Percentiles rank a stretch among this genome's conserved stretches.
Evolutionary conservation across 35 echinoderm and acorn worm genomes (phyloP).

Genomic region (Eucidaris tribuloides): DNA sequence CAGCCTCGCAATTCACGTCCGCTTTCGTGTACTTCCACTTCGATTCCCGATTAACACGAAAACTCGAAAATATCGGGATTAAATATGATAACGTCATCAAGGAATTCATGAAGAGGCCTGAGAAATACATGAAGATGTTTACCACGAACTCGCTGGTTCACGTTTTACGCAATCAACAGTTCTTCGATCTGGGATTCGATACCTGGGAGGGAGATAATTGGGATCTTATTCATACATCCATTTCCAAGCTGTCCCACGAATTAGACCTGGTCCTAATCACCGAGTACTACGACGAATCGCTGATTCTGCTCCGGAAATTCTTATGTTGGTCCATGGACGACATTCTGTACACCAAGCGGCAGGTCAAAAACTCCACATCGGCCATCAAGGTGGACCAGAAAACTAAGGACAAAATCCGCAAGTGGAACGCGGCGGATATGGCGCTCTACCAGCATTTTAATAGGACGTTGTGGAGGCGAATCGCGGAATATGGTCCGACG

Average conservation of each 20-base stretch:
- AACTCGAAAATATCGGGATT: background rate
- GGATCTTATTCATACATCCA: conserved; percentile 1
- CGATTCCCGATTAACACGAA: background rate
- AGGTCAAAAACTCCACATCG: conserved; percentile 8
- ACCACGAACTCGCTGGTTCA: background rate
- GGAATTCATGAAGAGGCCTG: conserved; percentile 14
- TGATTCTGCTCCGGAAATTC: background rate
- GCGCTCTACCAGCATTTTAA: conserved; percentile 9
- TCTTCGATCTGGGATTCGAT: conserved; percentile 30
- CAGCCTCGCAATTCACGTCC: conserved; percentile 15
- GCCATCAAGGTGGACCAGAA: background rate
- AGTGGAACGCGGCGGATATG: background rate
- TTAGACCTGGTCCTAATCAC: conserved; percentile 29
- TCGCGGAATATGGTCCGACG: conserved; percentile 2
- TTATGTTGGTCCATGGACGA: conserved; percentile 20
- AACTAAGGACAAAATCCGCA: background rate
- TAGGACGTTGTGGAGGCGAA: conserved; percentile 19
- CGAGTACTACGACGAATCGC: conserved; percentile 30
- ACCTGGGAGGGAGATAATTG: conserved; percentile 23
- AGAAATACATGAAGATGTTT: background rate
- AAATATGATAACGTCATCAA: conserved; percentile 18
- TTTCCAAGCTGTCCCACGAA: background rate
- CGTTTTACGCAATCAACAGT: conserved; percentile 5
- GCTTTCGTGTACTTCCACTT: conserved; percentile 27
- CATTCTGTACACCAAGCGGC: conserved; percentile 33